Evolutionary conservation across 2,797 vertebrate species (phyloP).

Genomic region (Acropternis orthonyx): DNA sequence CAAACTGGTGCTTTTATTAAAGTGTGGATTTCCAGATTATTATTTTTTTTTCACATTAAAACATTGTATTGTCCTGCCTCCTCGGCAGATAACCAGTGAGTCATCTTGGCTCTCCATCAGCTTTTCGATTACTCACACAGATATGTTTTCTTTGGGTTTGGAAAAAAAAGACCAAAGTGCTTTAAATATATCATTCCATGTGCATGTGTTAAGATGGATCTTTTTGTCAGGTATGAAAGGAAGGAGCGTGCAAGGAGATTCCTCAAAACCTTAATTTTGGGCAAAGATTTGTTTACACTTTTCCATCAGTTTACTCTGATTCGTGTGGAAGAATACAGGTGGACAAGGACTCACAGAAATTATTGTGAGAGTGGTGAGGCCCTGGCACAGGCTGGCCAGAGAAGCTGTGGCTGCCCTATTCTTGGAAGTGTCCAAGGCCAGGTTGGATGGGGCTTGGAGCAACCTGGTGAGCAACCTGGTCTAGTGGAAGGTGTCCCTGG

Average conservation of each 20-base stretch:
- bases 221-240: neutral
- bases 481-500: neutral
- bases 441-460: accelerated
- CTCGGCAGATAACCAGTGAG: neutral
- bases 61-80: neutral
- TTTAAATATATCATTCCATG: neutral
- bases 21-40: neutral
- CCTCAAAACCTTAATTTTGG: neutral
- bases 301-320: neutral
- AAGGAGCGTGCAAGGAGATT: accelerated
- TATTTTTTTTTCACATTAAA: neutral
- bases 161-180: neutral
- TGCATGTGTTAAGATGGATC: neutral
- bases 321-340: neutral
- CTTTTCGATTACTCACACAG: neutral
- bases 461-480: neutral
- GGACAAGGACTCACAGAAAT: neutral
- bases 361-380: neutral
- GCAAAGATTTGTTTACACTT: neutral
- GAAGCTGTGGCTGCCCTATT: neutral
- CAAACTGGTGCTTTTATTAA: neutral
- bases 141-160: neutral
- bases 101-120: neutral
- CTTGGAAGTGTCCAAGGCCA: accelerated
- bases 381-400: accelerated